These are phyloP conservation scores for Campylorhamphus procurvoides DNA, from an alignment of 2,113 vertebrate genomes.

Conservation along the genomic window DNA sequence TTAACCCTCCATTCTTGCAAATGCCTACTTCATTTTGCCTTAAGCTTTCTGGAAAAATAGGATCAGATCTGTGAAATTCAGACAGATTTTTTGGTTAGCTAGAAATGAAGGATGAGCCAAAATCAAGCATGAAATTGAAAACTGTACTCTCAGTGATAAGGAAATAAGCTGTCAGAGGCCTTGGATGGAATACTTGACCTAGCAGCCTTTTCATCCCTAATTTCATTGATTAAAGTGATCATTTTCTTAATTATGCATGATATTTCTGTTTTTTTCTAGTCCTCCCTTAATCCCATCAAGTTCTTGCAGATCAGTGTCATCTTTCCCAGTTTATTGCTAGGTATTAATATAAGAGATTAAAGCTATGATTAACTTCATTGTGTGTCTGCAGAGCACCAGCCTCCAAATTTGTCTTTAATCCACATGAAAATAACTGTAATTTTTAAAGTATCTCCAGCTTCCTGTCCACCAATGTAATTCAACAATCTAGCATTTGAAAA, in stretches of 20 bases:
- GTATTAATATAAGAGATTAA: not conserved
- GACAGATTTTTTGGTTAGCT: not conserved
- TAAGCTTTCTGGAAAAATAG: not conserved
- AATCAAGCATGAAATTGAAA: conserved; percentile 53
- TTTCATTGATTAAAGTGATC: conserved; percentile 12
- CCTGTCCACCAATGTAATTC: not conserved
- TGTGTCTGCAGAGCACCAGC: not conserved
- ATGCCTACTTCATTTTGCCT: not conserved
- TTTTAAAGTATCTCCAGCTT: not conserved
- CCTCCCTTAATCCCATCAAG: not conserved
- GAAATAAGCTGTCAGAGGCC: not conserved
- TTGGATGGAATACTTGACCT: not conserved
- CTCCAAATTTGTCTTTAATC: conserved; percentile 19
- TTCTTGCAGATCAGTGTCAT: not conserved
- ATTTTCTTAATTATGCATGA: not conserved
- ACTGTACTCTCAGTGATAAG: conserved; percentile 14
- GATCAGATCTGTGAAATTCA: conserved; percentile 5
- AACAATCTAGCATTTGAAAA: conserved; percentile 43
- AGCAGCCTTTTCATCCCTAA: not conserved
- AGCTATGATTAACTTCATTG: not conserved
- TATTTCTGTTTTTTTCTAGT: not conserved
- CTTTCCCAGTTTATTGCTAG: not conserved
- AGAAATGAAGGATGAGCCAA: conserved; percentile 7
- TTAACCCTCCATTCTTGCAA: not conserved
- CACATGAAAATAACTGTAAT: not conserved